These are phyloP conservation scores for Tragelaphus oryx DNA, from an alignment of 2,797 vertebrate genomes.

Conservation along the genomic window DNA sequence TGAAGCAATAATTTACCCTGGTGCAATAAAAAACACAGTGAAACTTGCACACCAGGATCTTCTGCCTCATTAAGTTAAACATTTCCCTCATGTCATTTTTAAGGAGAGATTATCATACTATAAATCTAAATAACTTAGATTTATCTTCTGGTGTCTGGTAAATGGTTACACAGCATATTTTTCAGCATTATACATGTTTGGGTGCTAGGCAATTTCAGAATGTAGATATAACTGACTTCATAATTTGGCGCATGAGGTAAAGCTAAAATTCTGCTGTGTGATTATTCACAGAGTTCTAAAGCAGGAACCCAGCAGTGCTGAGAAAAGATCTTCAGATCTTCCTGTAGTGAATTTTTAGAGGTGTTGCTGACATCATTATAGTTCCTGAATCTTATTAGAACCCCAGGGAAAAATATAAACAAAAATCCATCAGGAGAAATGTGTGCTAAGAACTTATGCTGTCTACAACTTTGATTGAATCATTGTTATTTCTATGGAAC, in stretches of 20 bases:
- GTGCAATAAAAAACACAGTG: slow-evolving; percentile 55
- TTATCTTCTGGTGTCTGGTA: not conserved
- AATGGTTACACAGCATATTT: not conserved
- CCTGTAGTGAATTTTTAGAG: not conserved
- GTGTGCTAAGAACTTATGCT: not conserved
- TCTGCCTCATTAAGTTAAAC: slow-evolving; percentile 63
- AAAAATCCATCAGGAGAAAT: slow-evolving; percentile 18
- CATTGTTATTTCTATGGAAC: not conserved
- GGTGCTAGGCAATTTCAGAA: slow-evolving; percentile 12
- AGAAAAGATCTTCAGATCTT: not conserved
- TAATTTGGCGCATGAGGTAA: not conserved
- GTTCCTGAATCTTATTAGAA: not conserved
- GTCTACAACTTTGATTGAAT: not conserved
- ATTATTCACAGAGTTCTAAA: not conserved
- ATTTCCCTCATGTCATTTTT: slow-evolving; percentile 53
- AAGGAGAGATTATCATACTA: slow-evolving; percentile 16
- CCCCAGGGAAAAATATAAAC: not conserved
- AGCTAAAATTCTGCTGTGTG: not conserved
- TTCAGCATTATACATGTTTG: slow-evolving; percentile 17
- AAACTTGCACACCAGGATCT: slow-evolving; percentile 37
- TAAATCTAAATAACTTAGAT: slow-evolving; percentile 60
- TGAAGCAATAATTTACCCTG: slow-evolving; percentile 58
- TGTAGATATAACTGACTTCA: not conserved
- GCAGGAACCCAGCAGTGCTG: not conserved
- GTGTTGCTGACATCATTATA: not conserved